Conservation (phyloP, 2,797 vertebrate genomes). For the Eupleurogrammus muticus region DNA sequence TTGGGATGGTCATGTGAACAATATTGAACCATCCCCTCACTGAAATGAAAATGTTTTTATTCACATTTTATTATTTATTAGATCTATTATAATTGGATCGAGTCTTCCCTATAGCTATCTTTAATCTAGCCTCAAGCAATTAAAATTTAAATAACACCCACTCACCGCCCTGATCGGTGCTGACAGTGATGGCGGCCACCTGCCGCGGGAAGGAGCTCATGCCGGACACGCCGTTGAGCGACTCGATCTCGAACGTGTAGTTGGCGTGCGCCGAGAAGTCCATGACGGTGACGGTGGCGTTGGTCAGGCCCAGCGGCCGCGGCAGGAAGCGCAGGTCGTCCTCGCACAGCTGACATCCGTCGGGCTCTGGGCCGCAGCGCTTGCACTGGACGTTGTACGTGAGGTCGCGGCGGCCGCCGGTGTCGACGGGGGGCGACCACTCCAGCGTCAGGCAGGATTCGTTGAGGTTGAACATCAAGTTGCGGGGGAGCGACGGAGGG, state of each 20-base stretch:
- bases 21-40: neutral
- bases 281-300: constrained; percentile 89
- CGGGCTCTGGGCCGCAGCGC: constrained; percentile 86
- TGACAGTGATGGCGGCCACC: constrained; percentile 92
- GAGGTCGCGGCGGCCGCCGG: constrained; percentile 93
- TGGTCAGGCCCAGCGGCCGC: constrained; percentile 89
- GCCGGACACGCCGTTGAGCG: constrained; percentile 95
- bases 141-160: constrained; percentile 35
- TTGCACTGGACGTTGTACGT: constrained; percentile 95
- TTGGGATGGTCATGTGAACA: neutral
- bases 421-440: constrained; percentile 96
- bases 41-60: neutral
- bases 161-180: constrained; percentile 95
- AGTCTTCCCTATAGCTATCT: neutral
- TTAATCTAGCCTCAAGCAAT: neutral
- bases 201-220: constrained; percentile 92
- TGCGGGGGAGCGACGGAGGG: constrained; percentile 94
- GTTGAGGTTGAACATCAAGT: constrained; percentile 93
- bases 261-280: constrained; percentile 94
- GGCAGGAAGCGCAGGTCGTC: constrained; percentile 94
- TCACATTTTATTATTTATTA: neutral
- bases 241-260: constrained; percentile 98
- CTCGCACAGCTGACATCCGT: constrained; percentile 91
- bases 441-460: constrained; percentile 95
- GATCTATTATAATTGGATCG: neutral